Percentiles rank a stretch among this genome's conserved stretches.
phyloP scores from a whole-genome alignment of 2,888 invertebrate species.

The Rambutsinella grinnellia region DNA sequence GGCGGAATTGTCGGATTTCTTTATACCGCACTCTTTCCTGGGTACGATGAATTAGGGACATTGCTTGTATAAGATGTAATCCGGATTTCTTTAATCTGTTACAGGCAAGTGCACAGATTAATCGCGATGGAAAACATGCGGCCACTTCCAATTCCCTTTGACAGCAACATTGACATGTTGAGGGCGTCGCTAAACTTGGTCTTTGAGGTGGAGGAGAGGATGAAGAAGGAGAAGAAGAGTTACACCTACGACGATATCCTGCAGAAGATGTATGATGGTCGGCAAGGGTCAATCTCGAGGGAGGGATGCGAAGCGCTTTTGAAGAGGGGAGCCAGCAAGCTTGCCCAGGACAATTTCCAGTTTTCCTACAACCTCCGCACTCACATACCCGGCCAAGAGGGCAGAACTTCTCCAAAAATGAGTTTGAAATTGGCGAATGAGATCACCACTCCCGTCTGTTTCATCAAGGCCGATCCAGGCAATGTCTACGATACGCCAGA shows the following conservation, averaged over 20 bases:
- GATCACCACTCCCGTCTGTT: constrained; percentile 67
- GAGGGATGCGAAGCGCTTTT: constrained; percentile 61
- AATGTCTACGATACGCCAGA: constrained; percentile 64
- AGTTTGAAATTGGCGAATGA: constrained; percentile 60
- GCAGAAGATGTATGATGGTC: constrained; percentile 51
- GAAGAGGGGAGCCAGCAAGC: constrained; percentile 55
- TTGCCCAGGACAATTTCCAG: constrained; percentile 15
- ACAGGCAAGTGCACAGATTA: constrained; percentile 55
- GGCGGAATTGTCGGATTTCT: constrained; percentile 56
- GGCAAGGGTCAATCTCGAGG: constrained; percentile 49
- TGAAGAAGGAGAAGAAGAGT: constrained; percentile 17
- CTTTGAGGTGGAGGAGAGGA: constrained; percentile 54
- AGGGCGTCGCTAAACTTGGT: constrained; percentile 34
- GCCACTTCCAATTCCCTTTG: constrained; percentile 38
- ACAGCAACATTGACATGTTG: constrained; percentile 36
- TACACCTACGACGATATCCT: constrained; percentile 60
- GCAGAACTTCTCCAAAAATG: constrained; percentile 26
- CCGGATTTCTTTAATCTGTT: constrained; percentile 1
- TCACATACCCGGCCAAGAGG: constrained; percentile 47
- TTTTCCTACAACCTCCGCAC: constrained; percentile 51
- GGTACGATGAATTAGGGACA: constrained; percentile 39
- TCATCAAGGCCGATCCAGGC: constrained; percentile 67
- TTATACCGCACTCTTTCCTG: constrained; percentile 59
- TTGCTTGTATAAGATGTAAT: not conserved
- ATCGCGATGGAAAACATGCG: constrained; percentile 60